Evolutionary conservation across 2,888 invertebrate species (phyloP).

Genomic region (Falcaria lacertinaria): DNA sequence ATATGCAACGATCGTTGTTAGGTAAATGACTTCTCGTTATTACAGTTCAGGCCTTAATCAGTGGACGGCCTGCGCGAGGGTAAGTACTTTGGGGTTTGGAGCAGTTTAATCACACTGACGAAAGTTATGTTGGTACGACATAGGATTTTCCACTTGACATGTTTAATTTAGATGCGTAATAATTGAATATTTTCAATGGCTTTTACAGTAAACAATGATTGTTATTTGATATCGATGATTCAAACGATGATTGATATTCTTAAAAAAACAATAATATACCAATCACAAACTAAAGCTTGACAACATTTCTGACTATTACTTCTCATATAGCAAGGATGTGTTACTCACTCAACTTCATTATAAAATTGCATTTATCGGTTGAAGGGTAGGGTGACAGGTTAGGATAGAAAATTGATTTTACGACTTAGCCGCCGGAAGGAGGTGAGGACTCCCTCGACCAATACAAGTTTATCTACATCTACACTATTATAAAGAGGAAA

Average conservation of each 20-base stretch:
- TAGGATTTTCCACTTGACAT: not conserved
- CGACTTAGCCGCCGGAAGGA: constrained; percentile 22
- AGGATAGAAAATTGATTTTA: constrained; percentile 36
- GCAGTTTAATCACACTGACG: not conserved
- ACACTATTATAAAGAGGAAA: too few relatives aligned
- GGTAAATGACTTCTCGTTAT: not conserved
- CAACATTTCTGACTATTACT: too few relatives aligned
- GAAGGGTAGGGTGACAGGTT: constrained; percentile 17
- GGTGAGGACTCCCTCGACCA: constrained; percentile 23
- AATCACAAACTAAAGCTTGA: too few relatives aligned
- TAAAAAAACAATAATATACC: too few relatives aligned
- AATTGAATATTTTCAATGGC: too few relatives aligned
- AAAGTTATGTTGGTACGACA: constrained; percentile 1
- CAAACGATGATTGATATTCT: too few relatives aligned
- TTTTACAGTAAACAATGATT: constrained; percentile 5
- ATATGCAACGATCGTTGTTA: not conserved
- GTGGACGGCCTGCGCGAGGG: not conserved
- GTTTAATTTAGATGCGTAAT: too few relatives aligned
- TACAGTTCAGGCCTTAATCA: not conserved
- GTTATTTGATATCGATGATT: too few relatives aligned
- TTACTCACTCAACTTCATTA: too few relatives aligned
- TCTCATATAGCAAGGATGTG: too few relatives aligned
- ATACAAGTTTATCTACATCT: constrained; percentile 11
- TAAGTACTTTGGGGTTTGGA: not conserved
- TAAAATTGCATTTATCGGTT: too few relatives aligned